Conservation (phyloP, 2,797 vertebrate genomes). For the Lepilemur ruficaudatus region DNA sequence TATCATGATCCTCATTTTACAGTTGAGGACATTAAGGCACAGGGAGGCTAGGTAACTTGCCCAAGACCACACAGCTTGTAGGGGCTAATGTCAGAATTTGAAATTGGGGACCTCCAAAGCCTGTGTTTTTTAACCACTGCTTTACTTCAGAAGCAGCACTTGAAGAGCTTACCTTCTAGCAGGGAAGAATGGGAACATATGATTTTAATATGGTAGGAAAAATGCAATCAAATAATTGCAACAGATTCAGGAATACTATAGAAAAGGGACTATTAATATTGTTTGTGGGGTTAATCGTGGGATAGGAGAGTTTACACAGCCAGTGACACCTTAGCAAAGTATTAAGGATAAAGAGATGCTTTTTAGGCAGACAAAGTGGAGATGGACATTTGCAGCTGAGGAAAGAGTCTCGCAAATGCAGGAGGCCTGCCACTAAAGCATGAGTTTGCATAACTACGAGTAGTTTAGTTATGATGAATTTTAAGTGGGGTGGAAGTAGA, state of each 20-base stretch:
- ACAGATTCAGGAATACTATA: not conserved
- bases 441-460: not conserved
- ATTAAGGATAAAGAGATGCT: not conserved
- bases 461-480: not conserved
- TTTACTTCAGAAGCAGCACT: not conserved
- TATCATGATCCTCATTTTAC: constrained; percentile 12
- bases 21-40: not conserved
- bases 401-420: not conserved
- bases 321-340: not conserved
- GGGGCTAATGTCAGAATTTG: not conserved
- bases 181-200: not conserved
- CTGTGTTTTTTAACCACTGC: not conserved
- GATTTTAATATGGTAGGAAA: not conserved
- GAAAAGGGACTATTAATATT: not conserved
- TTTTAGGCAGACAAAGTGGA: not conserved
- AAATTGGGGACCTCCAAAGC: not conserved
- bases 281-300: not conserved
- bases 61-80: not conserved
- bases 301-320: not conserved
- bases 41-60: not conserved
- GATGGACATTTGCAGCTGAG: not conserved
- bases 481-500: not conserved
- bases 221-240: not conserved
- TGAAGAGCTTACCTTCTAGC: not conserved
- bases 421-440: not conserved